Conservation (phyloP, 2,888 invertebrate species). For the Heliconius erato region DNA sequence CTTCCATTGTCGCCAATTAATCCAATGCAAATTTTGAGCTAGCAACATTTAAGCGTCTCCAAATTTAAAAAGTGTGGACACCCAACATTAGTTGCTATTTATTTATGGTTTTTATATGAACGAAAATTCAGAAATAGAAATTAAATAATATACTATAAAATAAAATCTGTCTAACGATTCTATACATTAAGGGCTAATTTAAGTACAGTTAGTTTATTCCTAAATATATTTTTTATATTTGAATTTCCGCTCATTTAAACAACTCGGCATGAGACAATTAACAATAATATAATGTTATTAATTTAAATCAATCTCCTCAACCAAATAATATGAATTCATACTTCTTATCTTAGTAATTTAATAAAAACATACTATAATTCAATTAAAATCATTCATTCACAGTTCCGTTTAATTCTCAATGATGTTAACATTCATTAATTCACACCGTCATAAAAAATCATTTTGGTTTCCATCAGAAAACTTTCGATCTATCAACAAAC, state of each 20-base stretch:
- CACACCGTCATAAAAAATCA: no score
- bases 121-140: slow-evolving; percentile 36
- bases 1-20: slow-evolving; percentile 68
- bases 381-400: not conserved
- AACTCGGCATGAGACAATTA: not conserved
- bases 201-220: not conserved
- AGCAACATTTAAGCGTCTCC: slow-evolving; percentile 64
- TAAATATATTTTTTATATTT: not conserved
- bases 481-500: not conserved
- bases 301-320: not conserved
- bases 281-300: not conserved
- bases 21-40: slow-evolving; percentile 65
- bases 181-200: not conserved
- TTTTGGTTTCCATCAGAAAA: not conserved
- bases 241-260: slow-evolving; percentile 20
- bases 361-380: slow-evolving; percentile 1
- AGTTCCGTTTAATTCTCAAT: not conserved
- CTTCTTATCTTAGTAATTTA: not conserved
- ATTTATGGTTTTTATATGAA: slow-evolving; percentile 15
- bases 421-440: not conserved
- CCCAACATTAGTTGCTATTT: slow-evolving; percentile 50
- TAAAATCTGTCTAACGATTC: not conserved
- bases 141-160: not conserved
- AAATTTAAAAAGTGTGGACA: slow-evolving; percentile 52
- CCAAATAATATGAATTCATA: not conserved